Evolutionary conservation across 1,140 invertebrate species (phyloP).

Genomic region (Goniozus legneri): DNA sequence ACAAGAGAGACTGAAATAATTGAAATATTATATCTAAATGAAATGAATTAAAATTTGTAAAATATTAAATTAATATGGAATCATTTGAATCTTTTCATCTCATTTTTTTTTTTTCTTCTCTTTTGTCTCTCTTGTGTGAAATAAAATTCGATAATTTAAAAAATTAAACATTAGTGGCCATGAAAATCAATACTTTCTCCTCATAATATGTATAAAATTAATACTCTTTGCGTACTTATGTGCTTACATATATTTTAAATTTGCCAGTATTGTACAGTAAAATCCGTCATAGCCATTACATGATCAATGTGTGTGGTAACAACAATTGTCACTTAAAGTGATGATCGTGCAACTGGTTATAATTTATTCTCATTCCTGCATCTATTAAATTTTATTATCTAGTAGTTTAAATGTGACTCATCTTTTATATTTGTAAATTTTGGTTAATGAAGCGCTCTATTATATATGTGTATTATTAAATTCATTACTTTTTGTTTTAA

Average conservation of each 20-base stretch:
- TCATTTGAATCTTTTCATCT: background rate
- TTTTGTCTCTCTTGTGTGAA: background rate
- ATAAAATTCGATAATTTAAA: background rate
- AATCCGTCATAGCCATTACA: background rate
- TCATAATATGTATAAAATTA: background rate
- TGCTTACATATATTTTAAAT: conserved; percentile 12
- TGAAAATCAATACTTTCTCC: background rate
- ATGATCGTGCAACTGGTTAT: conserved; percentile 7
- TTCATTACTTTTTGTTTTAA: no score
- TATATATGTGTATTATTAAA: no score
- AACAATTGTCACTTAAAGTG: conserved; percentile 8
- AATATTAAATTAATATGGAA: background rate
- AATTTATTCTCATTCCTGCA: conserved; percentile 7
- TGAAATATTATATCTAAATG: no score
- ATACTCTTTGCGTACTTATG: conserved; percentile 15
- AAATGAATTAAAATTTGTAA: no score
- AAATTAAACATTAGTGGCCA: background rate
- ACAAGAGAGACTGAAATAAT: no score
- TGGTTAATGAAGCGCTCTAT: no score
- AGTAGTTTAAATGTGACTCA: no score
- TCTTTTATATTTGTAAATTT: no score
- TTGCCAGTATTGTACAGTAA: background rate
- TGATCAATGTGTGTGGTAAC: background rate
- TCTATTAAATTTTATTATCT: background rate
- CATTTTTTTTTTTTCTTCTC: background rate